Conservation (phyloP, 2,113 vertebrate genomes). For the Cynocephalus volans region DNA sequence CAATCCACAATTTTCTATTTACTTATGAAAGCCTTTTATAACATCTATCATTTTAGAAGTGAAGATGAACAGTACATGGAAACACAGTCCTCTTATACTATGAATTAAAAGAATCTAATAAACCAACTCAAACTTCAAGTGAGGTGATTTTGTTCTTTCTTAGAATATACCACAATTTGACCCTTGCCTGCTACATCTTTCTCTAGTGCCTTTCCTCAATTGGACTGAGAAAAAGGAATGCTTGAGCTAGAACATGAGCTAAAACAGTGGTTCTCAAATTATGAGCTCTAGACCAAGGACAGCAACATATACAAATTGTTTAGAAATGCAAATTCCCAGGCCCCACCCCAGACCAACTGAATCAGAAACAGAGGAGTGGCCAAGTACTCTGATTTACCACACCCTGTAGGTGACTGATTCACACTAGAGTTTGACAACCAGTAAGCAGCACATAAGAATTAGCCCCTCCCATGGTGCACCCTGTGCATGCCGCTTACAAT, state of each 20-base stretch:
- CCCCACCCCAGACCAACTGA: not conserved
- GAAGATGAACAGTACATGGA: not conserved
- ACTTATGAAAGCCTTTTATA: conserved; percentile 45
- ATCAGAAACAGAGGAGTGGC: fast-evolving
- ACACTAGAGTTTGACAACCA: not conserved
- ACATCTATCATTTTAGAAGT: not conserved
- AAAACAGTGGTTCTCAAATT: not conserved
- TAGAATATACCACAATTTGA: not conserved
- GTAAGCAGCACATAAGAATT: not conserved
- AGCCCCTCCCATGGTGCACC: fast-evolving
- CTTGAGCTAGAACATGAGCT: not conserved
- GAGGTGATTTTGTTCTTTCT: not conserved
- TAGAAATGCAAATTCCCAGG: not conserved
- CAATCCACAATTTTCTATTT: not conserved
- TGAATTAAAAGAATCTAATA: not conserved
- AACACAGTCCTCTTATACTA: not conserved
- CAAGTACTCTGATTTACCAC: not conserved
- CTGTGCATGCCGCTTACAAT: not conserved
- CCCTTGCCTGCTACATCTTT: not conserved
- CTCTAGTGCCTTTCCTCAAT: not conserved
- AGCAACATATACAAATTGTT: not conserved
- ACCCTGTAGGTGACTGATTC: not conserved
- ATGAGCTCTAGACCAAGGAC: not conserved
- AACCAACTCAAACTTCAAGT: not conserved
- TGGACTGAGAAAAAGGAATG: not conserved